Conservation (phyloP, 1,140 invertebrate species). For the Papilio xuthus region DNA sequence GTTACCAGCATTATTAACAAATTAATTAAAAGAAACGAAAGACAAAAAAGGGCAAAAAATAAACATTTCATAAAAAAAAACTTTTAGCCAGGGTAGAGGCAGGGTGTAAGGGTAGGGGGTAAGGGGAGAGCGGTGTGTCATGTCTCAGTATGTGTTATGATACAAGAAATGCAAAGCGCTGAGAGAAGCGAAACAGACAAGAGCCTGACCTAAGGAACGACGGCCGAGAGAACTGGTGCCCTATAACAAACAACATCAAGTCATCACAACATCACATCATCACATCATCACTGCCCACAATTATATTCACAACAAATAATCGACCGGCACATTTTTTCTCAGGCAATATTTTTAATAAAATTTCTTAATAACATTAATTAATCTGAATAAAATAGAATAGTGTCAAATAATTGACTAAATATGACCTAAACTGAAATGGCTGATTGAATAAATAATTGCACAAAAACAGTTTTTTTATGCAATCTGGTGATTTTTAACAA, state of each 20-base stretch:
- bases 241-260: slow-evolving; percentile 77
- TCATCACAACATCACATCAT: no score
- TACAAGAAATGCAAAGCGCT: slow-evolving; percentile 55
- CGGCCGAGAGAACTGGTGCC: slow-evolving; percentile 76
- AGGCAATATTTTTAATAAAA: no score
- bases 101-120: no score
- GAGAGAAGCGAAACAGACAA: slow-evolving; percentile 62
- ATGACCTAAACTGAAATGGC: no score
- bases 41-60: neutral
- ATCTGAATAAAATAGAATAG: no score
- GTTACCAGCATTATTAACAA: slow-evolving; percentile 17
- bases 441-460: no score
- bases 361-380: no score
- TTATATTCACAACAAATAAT: neutral
- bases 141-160: slow-evolving; percentile 68
- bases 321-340: no score
- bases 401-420: no score
- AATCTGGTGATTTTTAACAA: no score
- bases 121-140: slow-evolving; percentile 56
- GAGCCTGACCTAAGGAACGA: slow-evolving; percentile 78
- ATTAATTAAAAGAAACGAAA: neutral
- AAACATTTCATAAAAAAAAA: slow-evolving; percentile 10
- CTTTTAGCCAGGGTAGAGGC: no score
- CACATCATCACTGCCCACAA: slow-evolving; percentile 46
- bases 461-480: no score